Percentiles rank a stretch among this genome's conserved stretches.
Conservation (phyloP, 2,888 invertebrate genomes). For the Nebria brevicollis region DNA sequence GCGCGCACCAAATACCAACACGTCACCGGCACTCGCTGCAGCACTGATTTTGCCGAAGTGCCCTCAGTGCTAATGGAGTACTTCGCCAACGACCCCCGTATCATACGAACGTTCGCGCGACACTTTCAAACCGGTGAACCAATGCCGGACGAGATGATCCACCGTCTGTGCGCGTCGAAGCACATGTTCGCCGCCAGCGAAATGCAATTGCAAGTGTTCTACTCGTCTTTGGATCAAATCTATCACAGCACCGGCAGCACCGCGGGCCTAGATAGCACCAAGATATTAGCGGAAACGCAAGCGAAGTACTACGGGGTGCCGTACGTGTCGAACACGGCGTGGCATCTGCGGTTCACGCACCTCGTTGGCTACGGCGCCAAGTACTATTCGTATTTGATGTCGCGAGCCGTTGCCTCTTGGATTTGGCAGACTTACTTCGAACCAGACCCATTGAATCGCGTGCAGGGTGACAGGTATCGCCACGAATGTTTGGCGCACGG, state of each 20-base stretch:
- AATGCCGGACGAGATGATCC: slow-evolving; percentile 82
- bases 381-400: slow-evolving; percentile 97
- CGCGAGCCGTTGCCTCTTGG: slow-evolving; percentile 90
- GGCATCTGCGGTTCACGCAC: slow-evolving; percentile 96
- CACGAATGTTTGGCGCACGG: slow-evolving; percentile 84
- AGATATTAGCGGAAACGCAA: slow-evolving; percentile 81
- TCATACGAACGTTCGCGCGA: slow-evolving; percentile 85
- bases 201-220: slow-evolving; percentile 85
- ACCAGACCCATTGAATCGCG: slow-evolving; percentile 77
- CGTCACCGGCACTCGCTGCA: slow-evolving; percentile 95
- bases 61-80: slow-evolving; percentile 99
- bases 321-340: slow-evolving; percentile 90
- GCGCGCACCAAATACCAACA: slow-evolving; percentile 96
- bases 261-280: slow-evolving; percentile 69
- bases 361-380: slow-evolving; percentile 98
- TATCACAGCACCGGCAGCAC: slow-evolving; percentile 78
- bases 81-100: slow-evolving; percentile 89
- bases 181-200: slow-evolving; percentile 90
- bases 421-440: slow-evolving; percentile 92
- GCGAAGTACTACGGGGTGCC: slow-evolving; percentile 86
- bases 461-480: slow-evolving; percentile 83
- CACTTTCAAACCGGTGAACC: slow-evolving; percentile 90
- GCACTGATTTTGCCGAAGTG: slow-evolving; percentile 98
- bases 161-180: slow-evolving; percentile 85
- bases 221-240: slow-evolving; percentile 90